A percentile compares a stretch with the other conserved stretches of the same genome.
phyloP scores from a whole-genome alignment of 1,140 invertebrate genomes.

The Sarcophaga bullata region DNA sequence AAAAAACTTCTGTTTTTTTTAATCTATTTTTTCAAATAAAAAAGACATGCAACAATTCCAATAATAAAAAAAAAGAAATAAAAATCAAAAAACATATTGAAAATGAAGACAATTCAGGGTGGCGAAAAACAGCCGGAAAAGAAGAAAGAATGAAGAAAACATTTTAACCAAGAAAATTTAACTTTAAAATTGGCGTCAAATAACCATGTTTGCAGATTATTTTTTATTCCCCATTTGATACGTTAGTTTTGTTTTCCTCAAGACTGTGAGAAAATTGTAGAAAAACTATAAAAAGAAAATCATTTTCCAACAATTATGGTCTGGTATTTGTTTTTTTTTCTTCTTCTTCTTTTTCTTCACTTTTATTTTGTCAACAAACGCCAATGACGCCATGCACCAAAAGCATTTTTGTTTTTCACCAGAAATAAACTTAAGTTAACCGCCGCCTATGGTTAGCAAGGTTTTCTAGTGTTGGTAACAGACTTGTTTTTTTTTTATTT shows the following conservation, averaged over 20 bases:
- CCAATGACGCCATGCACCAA: background rate
- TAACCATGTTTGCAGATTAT: background rate
- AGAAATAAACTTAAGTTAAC: conserved; percentile 2
- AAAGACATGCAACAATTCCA: background rate
- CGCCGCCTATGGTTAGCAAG: background rate
- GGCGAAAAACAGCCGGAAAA: background rate
- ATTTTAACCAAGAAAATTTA: background rate
- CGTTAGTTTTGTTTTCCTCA: background rate
- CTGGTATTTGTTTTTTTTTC: background rate
- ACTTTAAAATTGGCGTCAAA: conserved; percentile 9
- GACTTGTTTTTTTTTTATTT: background rate
- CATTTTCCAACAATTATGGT: conserved; percentile 21
- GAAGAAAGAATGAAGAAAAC: background rate
- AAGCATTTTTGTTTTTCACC: background rate
- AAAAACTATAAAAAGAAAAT: conserved; percentile 1
- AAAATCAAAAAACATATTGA: no score
- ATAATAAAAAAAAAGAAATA: background rate
- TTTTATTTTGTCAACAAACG: background rate
- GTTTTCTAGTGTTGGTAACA: background rate
- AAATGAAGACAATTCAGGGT: background rate
- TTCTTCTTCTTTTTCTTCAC: no score
- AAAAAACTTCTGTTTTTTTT: no score
- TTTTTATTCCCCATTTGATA: background rate
- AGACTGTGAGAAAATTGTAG: background rate
- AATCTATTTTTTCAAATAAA: no score